Base-by-base conservation (phyloP, 2,113 vertebrate species). In the Equus przewalskii region DNA sequence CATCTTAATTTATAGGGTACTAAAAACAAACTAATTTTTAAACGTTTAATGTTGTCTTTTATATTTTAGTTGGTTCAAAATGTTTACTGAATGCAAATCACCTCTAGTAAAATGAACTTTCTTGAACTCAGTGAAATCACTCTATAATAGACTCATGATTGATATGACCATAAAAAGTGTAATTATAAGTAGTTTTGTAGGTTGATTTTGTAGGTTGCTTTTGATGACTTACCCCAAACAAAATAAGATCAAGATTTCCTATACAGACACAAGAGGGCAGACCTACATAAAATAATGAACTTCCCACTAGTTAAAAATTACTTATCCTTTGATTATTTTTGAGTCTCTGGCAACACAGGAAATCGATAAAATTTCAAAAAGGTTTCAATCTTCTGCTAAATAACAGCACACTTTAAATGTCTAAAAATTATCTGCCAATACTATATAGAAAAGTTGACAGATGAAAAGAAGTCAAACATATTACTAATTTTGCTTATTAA, bases 201-300 rank as follows among this genome's bases (percentile, higher is more conserved):
- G 36, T 41, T 85, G 60, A 79, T 88, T 94, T 93, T 94, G 11
- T 69, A 96, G n/a, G 69, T 86, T 87, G 36, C 70, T 94, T 93
- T 88, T 81, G 24, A 14, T 54, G 9, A 72, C 46, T 92, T 62
- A 82, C 21, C 24, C 28, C 41, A 96, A 91, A 78, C 14, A 88
- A 98, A 76, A 80, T 96, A 65, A 89, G 95, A 87, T 70, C 78
- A 92, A 89, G 13, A 97, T 58, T 97, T 24, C 80, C 96, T 62
- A 86, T 72, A 62, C 24, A 83, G 82, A 90, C 96, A 98, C 92
- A 97, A 97, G 96, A 91, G 86, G 89, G 82, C 96, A 97, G 79
- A 94, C 49, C 2, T 60, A 81, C 1, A 69, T 67, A 89, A 96
- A 67, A 82, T 33, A 99, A 99, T 99, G 98, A 99, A 99, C 98